phyloP scores from a whole-genome alignment of 2,797 vertebrate species.

The Gastrophryne carolinensis region DNA sequence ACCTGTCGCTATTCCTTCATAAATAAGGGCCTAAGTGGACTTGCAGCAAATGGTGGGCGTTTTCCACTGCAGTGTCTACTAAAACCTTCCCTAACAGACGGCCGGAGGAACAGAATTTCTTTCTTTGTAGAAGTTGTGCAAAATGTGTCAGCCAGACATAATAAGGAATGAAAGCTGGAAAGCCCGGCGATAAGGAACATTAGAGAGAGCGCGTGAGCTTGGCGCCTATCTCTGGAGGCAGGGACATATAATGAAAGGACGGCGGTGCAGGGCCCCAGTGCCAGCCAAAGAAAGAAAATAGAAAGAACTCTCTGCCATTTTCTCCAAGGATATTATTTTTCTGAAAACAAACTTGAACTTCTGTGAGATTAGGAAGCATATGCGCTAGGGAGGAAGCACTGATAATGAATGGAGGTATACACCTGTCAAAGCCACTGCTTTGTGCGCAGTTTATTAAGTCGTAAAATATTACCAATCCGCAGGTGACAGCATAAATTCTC shows the following conservation, averaged over 20 bases:
- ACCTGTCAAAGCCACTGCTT: slow-evolving; percentile 39
- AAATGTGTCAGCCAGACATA: slow-evolving; percentile 19
- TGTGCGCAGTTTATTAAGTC: slow-evolving; percentile 44
- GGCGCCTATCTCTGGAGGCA: slow-evolving; percentile 21
- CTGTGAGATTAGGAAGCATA: slow-evolving; percentile 38
- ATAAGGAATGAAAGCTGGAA: slow-evolving; percentile 26
- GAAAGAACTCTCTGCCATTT: slow-evolving; percentile 40
- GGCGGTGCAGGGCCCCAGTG: slow-evolving; percentile 25
- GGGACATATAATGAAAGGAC: slow-evolving; percentile 32
- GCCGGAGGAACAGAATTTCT: neutral
- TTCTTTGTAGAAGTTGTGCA: neutral
- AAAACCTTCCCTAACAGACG: neutral
- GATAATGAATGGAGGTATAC: slow-evolving; percentile 37
- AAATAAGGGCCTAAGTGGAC: too few relatives aligned
- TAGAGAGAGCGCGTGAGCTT: slow-evolving; percentile 7
- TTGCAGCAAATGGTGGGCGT: too few relatives aligned
- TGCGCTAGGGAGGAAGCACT: slow-evolving; percentile 37
- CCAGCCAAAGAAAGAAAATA: slow-evolving; percentile 34
- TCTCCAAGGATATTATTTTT: slow-evolving; percentile 42
- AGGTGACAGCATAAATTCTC: slow-evolving; percentile 44
- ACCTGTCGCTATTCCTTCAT: too few relatives aligned
- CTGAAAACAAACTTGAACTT: slow-evolving; percentile 47
- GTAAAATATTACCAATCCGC: slow-evolving; percentile 40
- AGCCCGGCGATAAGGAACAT: neutral
- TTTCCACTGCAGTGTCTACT: neutral